A percentile compares a stretch with the other conserved stretches of the same genome.
Evolutionary conservation across 2,113 vertebrate genomes (phyloP).

Genomic region (Ascaphus truei): DNA sequence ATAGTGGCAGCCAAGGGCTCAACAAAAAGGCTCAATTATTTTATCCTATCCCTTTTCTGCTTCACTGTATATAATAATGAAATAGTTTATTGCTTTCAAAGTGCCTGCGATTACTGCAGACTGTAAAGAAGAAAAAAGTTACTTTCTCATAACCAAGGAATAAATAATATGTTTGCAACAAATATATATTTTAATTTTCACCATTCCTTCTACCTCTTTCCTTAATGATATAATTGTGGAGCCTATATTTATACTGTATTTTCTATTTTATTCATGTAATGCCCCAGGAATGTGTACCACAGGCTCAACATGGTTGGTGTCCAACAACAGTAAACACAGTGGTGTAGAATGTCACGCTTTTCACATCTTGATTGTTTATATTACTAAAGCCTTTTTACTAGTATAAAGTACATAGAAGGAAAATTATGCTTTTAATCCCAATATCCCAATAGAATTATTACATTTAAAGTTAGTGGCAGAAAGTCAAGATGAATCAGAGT

Average conservation of each 20-base stretch:
- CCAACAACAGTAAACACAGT: conserved; percentile 15
- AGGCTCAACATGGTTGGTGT: conserved; percentile 28
- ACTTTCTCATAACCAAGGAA: background rate
- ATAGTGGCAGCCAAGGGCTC: conserved; percentile 58
- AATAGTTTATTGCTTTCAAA: conserved; percentile 45
- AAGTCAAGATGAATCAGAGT: too few species aligned
- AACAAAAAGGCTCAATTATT: conserved; percentile 61
- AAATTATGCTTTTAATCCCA: too few species aligned
- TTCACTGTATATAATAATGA: conserved; percentile 67
- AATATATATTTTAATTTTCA: background rate
- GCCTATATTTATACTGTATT: conserved; percentile 24
- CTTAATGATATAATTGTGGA: conserved; percentile 18
- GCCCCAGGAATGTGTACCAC: conserved; percentile 8
- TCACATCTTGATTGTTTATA: background rate
- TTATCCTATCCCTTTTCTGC: conserved; percentile 67
- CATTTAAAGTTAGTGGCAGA: too few species aligned
- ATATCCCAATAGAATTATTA: too few species aligned
- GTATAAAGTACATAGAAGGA: too few species aligned
- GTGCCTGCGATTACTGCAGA: conserved; percentile 4
- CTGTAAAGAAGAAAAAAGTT: background rate
- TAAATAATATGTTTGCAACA: background rate
- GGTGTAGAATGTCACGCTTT: conserved; percentile 14
- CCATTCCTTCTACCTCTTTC: conserved; percentile 27
- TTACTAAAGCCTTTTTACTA: too few species aligned
- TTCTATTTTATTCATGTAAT: conserved; percentile 21